Evolutionary conservation across 2,888 invertebrate genomes (phyloP), one percentile per base, ranked within the genome.

Genomic region (Chrysina gloriosa): DNA sequence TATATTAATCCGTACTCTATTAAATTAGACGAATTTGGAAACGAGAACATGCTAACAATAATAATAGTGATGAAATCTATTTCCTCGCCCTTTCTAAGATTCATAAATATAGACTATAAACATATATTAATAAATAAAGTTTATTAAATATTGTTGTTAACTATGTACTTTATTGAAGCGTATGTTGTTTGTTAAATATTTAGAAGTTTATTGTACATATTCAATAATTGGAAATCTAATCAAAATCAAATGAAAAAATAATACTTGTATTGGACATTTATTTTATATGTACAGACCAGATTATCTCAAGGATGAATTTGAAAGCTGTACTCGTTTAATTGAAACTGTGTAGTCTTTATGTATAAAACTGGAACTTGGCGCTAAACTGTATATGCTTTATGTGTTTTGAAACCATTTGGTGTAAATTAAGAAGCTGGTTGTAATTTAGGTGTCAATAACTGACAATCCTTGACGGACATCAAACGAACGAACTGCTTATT

Each of bases 91-190:
- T n/a, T n/a, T n/a, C n/a, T n/a, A n/a, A n/a, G n/a, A n/a, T n/a
- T n/a, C n/a, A n/a, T n/a, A n/a, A n/a, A n/a, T n/a, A n/a, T n/a
- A n/a, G n/a, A n/a, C n/a, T n/a, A n/a, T n/a, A n/a, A 27, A 39
- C 58, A 58, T 58, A 14, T 58, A 27, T 58, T 58, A 58, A 58
- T 58, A 58, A 58, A 58, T 58, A 23, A 58, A 14, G 39, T 58
- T 58, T 58, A 58, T 58, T 58, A 39, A 11, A 58, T 58, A 54
- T 34, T 58, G 58, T 58, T 39, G 25, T 50, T 2, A 9, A 31
- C 7, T 3, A 45, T 2, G 45, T 3, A n/a, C 19, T 7, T 42
- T 4, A 45, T 45, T 31, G n/a, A n/a, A n/a, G n/a, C n/a, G n/a
- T n/a, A n/a, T n/a, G n/a, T n/a, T n/a, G n/a, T n/a, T 31, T 31